Percentiles rank a stretch among this genome's conserved stretches.
These are phyloP conservation scores for Unio delphinus DNA, from an alignment of 2,888 invertebrate species.

Conservation along the genomic window DNA sequence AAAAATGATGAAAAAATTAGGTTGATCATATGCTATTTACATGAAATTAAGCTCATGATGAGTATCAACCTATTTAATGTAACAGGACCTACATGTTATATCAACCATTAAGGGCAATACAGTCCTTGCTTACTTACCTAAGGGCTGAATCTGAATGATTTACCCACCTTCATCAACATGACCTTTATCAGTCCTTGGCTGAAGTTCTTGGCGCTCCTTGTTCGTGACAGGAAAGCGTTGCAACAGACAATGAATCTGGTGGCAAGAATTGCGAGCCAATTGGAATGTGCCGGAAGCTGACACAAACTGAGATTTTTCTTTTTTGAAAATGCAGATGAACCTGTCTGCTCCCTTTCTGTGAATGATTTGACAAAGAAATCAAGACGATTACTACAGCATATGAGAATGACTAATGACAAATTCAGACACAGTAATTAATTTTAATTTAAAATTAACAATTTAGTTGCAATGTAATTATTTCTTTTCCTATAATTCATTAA, in stretches of 20 bases:
- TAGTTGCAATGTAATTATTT: too few relatives aligned
- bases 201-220: conserved; percentile 81
- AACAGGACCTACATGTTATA: too few relatives aligned
- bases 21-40: too few relatives aligned
- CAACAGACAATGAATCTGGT: conserved; percentile 78
- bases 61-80: too few relatives aligned
- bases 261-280: conserved; percentile 78
- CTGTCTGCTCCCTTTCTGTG: conserved; percentile 77
- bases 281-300: conserved; percentile 77
- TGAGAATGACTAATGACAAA: not conserved
- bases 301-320: conserved; percentile 72
- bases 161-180: conserved; percentile 75
- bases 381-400: not conserved
- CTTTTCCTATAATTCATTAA: too few relatives aligned
- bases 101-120: too few relatives aligned
- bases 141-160: not conserved
- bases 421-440: too few relatives aligned
- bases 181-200: conserved; percentile 80
- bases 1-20: too few relatives aligned
- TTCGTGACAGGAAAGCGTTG: conserved; percentile 80
- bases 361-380: not conserved
- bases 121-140: too few relatives aligned
- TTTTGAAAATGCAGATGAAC: conserved; percentile 81
- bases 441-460: too few relatives aligned
- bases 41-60: too few relatives aligned